Base-by-base conservation (phyloP, 2,888 invertebrate species). In the Copidosoma aretas region DNA sequence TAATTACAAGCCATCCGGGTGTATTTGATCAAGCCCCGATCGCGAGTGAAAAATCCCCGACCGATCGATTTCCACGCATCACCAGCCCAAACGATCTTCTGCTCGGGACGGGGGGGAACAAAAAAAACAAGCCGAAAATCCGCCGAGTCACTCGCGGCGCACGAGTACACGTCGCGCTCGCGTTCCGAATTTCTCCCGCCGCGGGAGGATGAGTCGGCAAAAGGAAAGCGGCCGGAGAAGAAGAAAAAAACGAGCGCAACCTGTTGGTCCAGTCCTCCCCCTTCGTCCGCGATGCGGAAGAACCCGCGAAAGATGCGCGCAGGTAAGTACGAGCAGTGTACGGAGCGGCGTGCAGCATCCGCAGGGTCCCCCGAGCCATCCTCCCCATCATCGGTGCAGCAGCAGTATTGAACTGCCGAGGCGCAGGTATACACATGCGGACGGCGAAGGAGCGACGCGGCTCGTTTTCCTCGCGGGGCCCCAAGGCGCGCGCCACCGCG, bases 161-260 rank as follows among this genome's bases (percentile, higher is more conserved):
- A 3, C 3, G 8, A 32, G 32, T 32, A 8, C 32, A 32, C 43
- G 17, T 0, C 15, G 54, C 57, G 24, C 53, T 12, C 22, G 1
- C 32, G 56, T 32, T 49, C 63, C 63, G 49, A 56, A 63, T 63
- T 41, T 57, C 63, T 32, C 49, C 63, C 63, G 43, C 57, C 4
- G 15, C 8, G 12, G 43, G 43, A 46, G 43, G 17, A 17, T 3
- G 43, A 46, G 43, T 4, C 1, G 25, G 1, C 0, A 24, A 24
- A 12, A 46, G 4, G 43, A 46, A 12, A 8, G 4, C 12, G 43
- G 43, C 15, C 43, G 2, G 25, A 14, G n/a, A n/a, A n/a, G n/a
- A n/a, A 5, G 25, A 17, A 46, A 59, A 46, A 60, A 49, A 46
- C 10, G 22, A 12, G n/a, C 43, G 25, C 10, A 10, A 15, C 64